Evolutionary conservation across 2,888 invertebrate genomes (phyloP).

Genomic region (Boloria euphrosyne): DNA sequence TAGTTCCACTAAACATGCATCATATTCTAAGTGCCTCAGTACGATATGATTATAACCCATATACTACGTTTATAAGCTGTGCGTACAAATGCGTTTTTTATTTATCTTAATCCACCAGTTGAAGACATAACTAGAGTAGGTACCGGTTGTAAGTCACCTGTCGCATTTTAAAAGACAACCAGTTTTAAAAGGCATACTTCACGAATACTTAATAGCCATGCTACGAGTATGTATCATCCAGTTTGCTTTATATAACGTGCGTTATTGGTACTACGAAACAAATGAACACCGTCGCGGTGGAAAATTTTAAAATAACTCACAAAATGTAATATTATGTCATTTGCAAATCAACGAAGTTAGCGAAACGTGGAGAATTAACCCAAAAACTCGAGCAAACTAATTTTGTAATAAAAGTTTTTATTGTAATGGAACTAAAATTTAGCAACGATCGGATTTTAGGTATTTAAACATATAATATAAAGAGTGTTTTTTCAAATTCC

Average conservation of each 20-base stretch:
- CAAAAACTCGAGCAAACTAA: conserved; percentile 17
- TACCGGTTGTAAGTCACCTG: conserved; percentile 71
- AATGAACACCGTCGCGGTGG: not conserved
- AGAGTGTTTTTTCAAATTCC: conserved; percentile 15
- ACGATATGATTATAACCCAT: conserved; percentile 44
- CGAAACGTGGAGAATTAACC: conserved; percentile 22
- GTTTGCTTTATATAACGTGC: conserved; percentile 9
- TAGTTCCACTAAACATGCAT: too few species aligned
- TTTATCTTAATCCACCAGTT: conserved; percentile 60
- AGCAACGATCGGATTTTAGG: not conserved
- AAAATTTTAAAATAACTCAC: conserved; percentile 10
- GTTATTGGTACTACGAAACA: not conserved
- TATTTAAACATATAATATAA: conserved; percentile 3
- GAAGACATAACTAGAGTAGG: conserved; percentile 56
- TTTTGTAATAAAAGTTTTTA: conserved; percentile 19
- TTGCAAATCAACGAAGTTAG: conserved; percentile 25
- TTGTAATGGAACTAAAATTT: conserved; percentile 1
- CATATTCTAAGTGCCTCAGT: not conserved
- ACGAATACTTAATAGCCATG: conserved; percentile 23
- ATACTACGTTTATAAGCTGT: conserved; percentile 60
- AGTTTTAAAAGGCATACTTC: conserved; percentile 46
- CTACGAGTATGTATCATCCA: conserved; percentile 5
- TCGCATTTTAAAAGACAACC: conserved; percentile 58
- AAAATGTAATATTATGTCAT: conserved; percentile 15
- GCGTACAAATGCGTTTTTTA: conserved; percentile 41